Evolutionary conservation across 2,888 invertebrate genomes (phyloP), one percentile per base, ranked within the genome.

Genomic region (Apodemia zela): DNA sequence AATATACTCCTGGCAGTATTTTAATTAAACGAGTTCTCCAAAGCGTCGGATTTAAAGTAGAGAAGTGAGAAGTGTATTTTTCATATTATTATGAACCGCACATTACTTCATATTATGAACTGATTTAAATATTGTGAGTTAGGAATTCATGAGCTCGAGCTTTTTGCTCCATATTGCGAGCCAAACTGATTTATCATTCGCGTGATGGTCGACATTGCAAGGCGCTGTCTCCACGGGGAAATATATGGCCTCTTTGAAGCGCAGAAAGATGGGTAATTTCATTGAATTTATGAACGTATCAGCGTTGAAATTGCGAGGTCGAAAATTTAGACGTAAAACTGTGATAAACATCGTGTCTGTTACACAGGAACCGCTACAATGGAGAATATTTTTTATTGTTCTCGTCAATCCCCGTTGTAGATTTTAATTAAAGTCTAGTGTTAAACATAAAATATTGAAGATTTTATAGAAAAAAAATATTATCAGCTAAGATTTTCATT

Each of bases 241-340:
- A 89, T 88, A 89, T 89, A 90, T 87, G 82, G 82, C 82, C 87
- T 81, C 84, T 87, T 88, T 87, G 90, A 88, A 88, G 83, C 86
- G 80, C 81, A 84, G 85, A 90, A 88, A 87, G 85, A 89, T 89
- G 86, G 87, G 87, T 88, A 87, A 89, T 89, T 89, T 88, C 85
- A 87, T 83, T 81, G 87, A 85, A 89, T 89, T 89, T 90, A 89
- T 89, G 87, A 83, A 82, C 84, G 85, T 86, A 87, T 86, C 86
- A 84, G 78, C 79, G 79, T 74, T 77, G 80, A 82, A 83, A 87
- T 82, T 82, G 82, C 82, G 76, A 81, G 75, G 77, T 80, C 82
- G 82, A 82, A 87, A 87, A 84, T 85, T 85, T 75, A 75, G 74
- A 82, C 75, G 75, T 80, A 75, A 82, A 84, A 83, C 78, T 79